These are phyloP conservation scores for Eretmochelys imbricata DNA, from an alignment of 2,113 vertebrate genomes.

Conservation along the genomic window DNA sequence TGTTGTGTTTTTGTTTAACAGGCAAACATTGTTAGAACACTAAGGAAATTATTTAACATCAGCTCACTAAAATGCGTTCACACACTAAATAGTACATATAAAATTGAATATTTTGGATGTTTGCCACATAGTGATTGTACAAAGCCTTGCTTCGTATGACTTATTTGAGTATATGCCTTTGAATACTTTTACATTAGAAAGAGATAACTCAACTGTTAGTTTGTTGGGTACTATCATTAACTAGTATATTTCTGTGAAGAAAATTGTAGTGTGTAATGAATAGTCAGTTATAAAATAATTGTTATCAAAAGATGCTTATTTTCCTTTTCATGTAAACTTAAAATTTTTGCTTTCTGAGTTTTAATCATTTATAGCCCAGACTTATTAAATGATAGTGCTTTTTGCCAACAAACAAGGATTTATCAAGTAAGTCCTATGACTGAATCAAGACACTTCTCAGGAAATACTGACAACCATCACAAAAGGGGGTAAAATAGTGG, in stretches of 20 bases:
- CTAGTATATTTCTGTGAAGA: conserved; percentile 30
- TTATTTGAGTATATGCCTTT: conserved; percentile 30
- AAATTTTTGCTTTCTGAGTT: conserved; percentile 16
- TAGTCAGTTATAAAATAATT: conserved; percentile 26
- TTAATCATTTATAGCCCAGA: conserved; percentile 38
- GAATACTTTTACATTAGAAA: conserved; percentile 21
- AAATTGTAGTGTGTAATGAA: not conserved
- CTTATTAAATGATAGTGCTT: not conserved
- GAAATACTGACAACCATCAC: not conserved
- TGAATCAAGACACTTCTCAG: not conserved
- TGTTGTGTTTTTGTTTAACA: conserved; percentile 1
- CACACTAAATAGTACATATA: conserved; percentile 37
- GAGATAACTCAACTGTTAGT: conserved; percentile 31
- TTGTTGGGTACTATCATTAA: conserved; percentile 40
- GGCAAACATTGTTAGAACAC: conserved; percentile 41
- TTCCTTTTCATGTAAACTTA: conserved; percentile 30
- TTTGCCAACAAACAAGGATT: not conserved
- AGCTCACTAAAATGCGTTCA: conserved; percentile 22
- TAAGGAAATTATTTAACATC: conserved; percentile 42
- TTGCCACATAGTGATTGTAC: conserved; percentile 24
- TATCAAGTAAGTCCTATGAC: not conserved
- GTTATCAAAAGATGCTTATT: conserved; percentile 32
- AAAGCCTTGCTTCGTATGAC: conserved; percentile 29
- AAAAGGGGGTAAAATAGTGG: not conserved
- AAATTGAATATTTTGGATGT: conserved; percentile 37